phyloP scores from a whole-genome alignment of 2,113 vertebrate species.

The Glaucomys volans region DNA sequence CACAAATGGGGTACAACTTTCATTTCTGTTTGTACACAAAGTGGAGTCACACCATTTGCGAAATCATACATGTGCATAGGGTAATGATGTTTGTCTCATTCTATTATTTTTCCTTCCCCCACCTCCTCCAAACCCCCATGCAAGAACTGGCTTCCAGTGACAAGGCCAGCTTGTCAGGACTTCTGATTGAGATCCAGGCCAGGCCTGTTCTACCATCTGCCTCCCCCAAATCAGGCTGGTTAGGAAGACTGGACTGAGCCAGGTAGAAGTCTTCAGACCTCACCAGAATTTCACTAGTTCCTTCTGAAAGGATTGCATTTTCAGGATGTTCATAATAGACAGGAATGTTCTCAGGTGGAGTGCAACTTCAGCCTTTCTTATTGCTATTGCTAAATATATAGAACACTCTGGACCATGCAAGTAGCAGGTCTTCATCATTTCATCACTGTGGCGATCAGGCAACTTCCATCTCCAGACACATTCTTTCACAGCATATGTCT shows the following conservation, averaged over 20 bases:
- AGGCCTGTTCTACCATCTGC: neutral
- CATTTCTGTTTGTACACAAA: no score
- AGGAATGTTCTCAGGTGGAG: neutral
- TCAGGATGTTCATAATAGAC: neutral
- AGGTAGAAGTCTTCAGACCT: neutral
- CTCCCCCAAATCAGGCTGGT: neutral
- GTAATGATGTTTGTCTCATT: no score
- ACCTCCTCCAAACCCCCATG: no score
- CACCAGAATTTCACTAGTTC: neutral
- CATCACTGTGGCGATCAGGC: slow-evolving; percentile 26
- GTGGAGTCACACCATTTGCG: no score
- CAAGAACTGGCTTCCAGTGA: neutral
- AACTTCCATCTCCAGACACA: neutral
- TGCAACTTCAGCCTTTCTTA: neutral
- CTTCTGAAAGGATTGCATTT: neutral
- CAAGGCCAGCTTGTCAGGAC: neutral
- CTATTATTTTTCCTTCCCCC: no score
- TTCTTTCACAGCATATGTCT: neutral
- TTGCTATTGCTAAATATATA: neutral
- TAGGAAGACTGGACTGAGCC: neutral
- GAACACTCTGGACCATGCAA: neutral
- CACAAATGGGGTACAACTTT: no score
- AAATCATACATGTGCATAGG: no score
- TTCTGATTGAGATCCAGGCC: neutral
- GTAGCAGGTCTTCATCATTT: slow-evolving; percentile 13